Conservation (phyloP, 1,140 invertebrate species). For the Thaumatotibia leucotreta region DNA sequence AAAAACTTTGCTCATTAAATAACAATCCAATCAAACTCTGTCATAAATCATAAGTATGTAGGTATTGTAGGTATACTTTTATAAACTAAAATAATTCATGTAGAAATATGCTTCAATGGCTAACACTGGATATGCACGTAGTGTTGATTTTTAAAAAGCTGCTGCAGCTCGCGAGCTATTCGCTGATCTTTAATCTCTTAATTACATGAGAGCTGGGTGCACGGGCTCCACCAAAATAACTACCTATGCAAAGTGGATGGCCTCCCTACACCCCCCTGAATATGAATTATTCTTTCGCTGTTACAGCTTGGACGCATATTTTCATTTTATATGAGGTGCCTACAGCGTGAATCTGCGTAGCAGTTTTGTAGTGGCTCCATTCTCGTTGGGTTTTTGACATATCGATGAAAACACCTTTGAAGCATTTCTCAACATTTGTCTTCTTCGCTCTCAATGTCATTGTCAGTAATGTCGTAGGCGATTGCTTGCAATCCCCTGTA, state of each 20-base stretch:
- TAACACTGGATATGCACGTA: neutral
- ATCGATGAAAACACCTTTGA: too few relatives aligned
- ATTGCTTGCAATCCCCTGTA: too few relatives aligned
- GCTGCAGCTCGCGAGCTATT: conserved; percentile 20
- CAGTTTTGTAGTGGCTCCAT: conserved; percentile 16
- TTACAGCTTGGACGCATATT: conserved; percentile 38
- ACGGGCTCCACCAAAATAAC: conserved; percentile 40
- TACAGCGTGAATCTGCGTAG: conserved; percentile 16
- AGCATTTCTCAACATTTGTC: too few relatives aligned
- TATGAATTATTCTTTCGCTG: conserved; percentile 49
- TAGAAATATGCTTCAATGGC: neutral
- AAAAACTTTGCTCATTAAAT: neutral
- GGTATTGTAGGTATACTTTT: too few relatives aligned
- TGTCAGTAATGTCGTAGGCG: too few relatives aligned
- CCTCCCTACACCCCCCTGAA: conserved; percentile 28
- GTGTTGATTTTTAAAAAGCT: conserved; percentile 27
- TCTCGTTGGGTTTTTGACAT: neutral
- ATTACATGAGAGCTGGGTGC: conserved; percentile 44
- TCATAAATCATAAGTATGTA: neutral
- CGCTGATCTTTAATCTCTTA: conserved; percentile 53
- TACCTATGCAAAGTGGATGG: conserved; percentile 38
- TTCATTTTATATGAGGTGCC: conserved; percentile 33
- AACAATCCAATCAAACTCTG: neutral
- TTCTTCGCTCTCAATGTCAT: too few relatives aligned
- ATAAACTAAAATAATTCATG: neutral